Evolutionary conservation across 2,113 vertebrate species (phyloP).

Genomic region (Pteropus alecto): DNA sequence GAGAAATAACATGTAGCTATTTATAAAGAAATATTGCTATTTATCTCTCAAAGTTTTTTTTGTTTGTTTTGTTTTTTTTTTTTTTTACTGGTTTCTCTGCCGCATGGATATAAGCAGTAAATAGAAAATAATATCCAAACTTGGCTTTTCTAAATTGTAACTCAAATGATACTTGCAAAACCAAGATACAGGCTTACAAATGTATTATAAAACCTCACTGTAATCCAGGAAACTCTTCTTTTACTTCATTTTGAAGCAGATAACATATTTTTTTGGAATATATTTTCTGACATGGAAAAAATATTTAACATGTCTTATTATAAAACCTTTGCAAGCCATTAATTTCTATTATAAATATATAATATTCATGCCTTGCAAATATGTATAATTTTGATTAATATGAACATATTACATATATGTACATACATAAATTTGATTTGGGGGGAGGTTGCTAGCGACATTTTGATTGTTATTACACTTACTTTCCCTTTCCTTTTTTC

Average conservation of each 20-base stretch:
- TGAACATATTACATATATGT: background rate
- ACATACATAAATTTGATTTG: background rate
- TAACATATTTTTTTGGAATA: background rate
- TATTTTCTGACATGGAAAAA: background rate
- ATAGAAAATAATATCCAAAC: constrained; percentile 4
- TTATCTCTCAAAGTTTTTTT: background rate
- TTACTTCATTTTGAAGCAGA: background rate
- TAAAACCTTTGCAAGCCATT: background rate
- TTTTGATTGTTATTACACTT: background rate
- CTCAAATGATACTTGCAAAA: background rate
- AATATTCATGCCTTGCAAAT: background rate
- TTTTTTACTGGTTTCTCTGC: background rate
- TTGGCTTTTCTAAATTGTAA: background rate
- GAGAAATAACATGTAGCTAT: background rate
- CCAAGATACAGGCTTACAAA: background rate
- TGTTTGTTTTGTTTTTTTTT: background rate
- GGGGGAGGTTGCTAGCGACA: background rate
- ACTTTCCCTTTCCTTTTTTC: background rate
- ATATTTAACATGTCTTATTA: background rate
- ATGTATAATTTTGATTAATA: background rate
- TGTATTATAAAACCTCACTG: background rate
- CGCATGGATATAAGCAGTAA: background rate
- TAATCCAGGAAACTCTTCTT: background rate
- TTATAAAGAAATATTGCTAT: background rate
- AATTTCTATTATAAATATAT: background rate